Percentiles rank a stretch among this genome's conserved stretches.
Evolutionary conservation across 2,113 vertebrate genomes (phyloP).

Genomic region (Corythornis cristatus): DNA sequence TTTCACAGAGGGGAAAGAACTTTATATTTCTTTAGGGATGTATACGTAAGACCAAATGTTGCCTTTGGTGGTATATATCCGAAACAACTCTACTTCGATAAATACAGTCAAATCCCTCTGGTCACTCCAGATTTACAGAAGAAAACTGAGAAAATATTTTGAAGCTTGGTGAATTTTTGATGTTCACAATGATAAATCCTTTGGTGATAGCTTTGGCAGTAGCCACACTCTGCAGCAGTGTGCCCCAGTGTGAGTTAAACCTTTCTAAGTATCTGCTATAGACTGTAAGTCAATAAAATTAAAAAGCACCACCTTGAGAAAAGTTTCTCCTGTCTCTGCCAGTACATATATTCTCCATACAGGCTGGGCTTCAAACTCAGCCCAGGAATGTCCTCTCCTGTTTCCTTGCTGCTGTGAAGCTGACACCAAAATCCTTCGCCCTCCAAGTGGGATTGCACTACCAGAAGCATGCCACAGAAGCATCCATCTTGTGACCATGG

Average conservation of each 20-base stretch:
- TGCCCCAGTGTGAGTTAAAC: accelerated
- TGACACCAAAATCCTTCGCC: background rate
- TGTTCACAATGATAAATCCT: background rate
- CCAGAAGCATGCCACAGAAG: accelerated
- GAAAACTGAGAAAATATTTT: background rate
- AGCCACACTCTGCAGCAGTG: background rate
- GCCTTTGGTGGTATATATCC: background rate
- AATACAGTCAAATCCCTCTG: background rate
- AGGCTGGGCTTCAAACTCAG: background rate
- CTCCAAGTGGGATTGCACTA: background rate
- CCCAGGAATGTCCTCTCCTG: background rate
- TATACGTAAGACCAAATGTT: background rate
- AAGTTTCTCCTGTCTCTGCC: background rate
- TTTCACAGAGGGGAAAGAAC: background rate
- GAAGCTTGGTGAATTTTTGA: background rate
- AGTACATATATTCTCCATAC: background rate
- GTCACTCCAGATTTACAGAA: background rate
- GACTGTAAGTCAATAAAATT: background rate
- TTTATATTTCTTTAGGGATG: background rate
- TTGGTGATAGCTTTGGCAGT: accelerated
- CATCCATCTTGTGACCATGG: accelerated
- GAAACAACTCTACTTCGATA: background rate
- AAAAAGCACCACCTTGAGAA: background rate
- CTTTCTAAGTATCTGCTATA: background rate
- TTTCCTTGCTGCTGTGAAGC: background rate